These are phyloP conservation scores for Elymnias hypermnestra DNA, from an alignment of 1,140 invertebrate species.

Conservation along the genomic window DNA sequence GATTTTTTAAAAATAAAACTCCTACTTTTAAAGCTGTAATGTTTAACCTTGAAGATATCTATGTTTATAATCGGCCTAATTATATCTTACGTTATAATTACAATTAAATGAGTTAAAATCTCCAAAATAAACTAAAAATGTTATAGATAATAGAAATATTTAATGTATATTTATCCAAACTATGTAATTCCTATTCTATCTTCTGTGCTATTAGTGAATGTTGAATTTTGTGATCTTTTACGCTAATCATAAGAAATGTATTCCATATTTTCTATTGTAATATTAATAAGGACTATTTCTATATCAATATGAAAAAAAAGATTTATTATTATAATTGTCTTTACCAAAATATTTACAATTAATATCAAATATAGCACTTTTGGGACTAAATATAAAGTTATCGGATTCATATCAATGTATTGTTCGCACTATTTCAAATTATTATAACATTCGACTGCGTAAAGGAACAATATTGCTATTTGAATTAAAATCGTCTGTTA, in stretches of 20 bases:
- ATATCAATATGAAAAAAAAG: slow-evolving; percentile 19
- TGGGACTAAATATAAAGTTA: slow-evolving; percentile 42
- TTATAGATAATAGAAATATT: too few relatives aligned
- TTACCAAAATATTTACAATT: slow-evolving; percentile 50
- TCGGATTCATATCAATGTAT: slow-evolving; percentile 55
- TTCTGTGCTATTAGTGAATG: slow-evolving; percentile 34
- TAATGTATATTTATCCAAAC: slow-evolving; percentile 6
- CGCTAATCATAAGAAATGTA: slow-evolving; percentile 66
- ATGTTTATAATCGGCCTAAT: too few relatives aligned
- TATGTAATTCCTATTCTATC: slow-evolving; percentile 22
- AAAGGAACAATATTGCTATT: slow-evolving; percentile 28
- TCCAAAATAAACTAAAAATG: too few relatives aligned
- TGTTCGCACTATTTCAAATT: slow-evolving; percentile 56
- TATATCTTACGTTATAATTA: too few relatives aligned
- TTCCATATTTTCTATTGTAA: slow-evolving; percentile 70
- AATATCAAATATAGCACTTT: slow-evolving; percentile 51
- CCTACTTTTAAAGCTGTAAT: too few relatives aligned
- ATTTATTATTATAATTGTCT: slow-evolving; percentile 27
- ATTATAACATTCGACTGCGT: slow-evolving; percentile 31
- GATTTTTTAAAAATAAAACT: too few relatives aligned
- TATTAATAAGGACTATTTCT: slow-evolving; percentile 60
- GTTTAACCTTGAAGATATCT: too few relatives aligned
- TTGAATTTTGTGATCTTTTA: slow-evolving; percentile 62
- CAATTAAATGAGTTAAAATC: too few relatives aligned
- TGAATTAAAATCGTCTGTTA: slow-evolving; percentile 53